Evolutionary conservation across 2,113 vertebrate species (phyloP).

Genomic region (Upupa epops): DNA sequence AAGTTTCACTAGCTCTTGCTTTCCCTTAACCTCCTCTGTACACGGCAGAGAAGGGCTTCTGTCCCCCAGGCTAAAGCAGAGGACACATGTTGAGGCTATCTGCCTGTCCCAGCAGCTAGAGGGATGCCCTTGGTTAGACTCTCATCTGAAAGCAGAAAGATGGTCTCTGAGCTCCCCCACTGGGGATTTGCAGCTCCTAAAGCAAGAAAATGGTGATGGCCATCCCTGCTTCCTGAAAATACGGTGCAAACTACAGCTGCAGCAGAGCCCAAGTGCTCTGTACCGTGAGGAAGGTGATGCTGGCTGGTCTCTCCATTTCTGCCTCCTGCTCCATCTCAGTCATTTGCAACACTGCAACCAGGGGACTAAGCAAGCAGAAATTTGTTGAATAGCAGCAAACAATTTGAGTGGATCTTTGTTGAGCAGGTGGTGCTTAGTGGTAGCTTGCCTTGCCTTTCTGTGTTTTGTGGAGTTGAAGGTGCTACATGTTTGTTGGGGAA

Average conservation of each 20-base stretch:
- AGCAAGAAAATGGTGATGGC: not conserved
- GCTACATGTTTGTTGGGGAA: not conserved
- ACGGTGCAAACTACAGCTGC: not conserved
- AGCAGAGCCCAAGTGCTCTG: not conserved
- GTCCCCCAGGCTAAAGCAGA: not conserved
- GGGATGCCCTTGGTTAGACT: not conserved
- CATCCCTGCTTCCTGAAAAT: not conserved
- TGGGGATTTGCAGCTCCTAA: not conserved
- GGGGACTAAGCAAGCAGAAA: not conserved
- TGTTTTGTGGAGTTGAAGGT: not conserved
- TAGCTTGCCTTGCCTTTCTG: not conserved
- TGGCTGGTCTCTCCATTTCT: not conserved
- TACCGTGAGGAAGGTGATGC: not conserved
- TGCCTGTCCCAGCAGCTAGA: not conserved
- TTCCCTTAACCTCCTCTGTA: constrained; percentile 42
- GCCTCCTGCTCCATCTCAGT: not conserved
- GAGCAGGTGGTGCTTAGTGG: not conserved
- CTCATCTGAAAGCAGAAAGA: not conserved
- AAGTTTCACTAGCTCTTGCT: not conserved
- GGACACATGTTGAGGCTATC: not conserved
- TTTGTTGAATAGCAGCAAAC: not conserved
- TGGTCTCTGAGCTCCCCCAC: not conserved
- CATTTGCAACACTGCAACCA: not conserved
- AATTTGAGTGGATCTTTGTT: not conserved
- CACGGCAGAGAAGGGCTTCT: not conserved